Conservation (phyloP, 1,140 invertebrate genomes). For the Heliconius hewitsoni region DNA sequence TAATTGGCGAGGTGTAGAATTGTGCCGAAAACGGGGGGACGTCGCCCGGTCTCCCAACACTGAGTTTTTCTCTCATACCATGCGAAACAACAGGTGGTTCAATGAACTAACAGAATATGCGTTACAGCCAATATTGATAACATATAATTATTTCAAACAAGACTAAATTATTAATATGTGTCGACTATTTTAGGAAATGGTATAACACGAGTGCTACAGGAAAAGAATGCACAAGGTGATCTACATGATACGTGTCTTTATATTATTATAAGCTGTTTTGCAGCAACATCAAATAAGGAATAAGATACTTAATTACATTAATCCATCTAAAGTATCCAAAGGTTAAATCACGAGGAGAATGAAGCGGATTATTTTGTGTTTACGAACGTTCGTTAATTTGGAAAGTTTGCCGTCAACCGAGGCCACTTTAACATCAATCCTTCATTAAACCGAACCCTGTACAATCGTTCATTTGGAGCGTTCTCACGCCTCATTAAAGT, state of each 20-base stretch:
- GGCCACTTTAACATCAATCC: constrained; percentile 70
- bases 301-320: constrained; percentile 25
- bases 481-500: constrained; percentile 81
- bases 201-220: constrained; percentile 27
- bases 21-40: constrained; percentile 34
- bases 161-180: background rate
- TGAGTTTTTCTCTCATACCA: constrained; percentile 68
- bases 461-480: constrained; percentile 77
- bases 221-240: constrained; percentile 34
- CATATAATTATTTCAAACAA: background rate
- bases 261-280: constrained; percentile 24
- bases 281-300: constrained; percentile 15
- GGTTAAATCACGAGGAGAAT: constrained; percentile 19
- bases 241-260: constrained; percentile 16
- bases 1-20: constrained; percentile 55
- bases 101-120: constrained; percentile 41
- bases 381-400: constrained; percentile 26
- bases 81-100: constrained; percentile 64
- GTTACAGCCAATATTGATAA: constrained; percentile 10
- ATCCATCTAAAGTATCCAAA: constrained; percentile 22
- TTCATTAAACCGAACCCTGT: constrained; percentile 72
- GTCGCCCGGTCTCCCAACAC: constrained; percentile 41
- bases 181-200: constrained; percentile 17
- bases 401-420: constrained; percentile 48
- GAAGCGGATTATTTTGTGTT: constrained; percentile 26